A percentile compares a stretch with the other conserved stretches of the same genome.
Conservation (phyloP, 37 sponge, comb jelly and placozoan genomes). For the Geodia barretti region DNA sequence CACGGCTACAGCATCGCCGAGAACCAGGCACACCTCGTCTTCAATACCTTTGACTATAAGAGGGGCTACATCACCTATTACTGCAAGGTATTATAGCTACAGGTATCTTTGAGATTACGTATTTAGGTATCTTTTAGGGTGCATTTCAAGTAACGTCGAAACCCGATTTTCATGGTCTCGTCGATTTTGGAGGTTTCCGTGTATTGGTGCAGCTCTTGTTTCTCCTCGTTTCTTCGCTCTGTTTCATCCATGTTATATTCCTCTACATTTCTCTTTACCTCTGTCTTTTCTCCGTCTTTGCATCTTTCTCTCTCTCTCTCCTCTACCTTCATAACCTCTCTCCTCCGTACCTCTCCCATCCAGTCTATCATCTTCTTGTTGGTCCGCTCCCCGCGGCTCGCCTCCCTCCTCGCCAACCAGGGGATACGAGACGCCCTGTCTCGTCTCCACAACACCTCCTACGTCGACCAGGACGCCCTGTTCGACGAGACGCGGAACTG, state of each 20-base stretch:
- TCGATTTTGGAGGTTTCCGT: background rate
- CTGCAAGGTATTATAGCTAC: constrained; percentile 75
- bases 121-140: background rate
- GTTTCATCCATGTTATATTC: background rate
- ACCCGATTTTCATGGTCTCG: background rate
- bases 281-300: background rate
- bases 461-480: constrained; percentile 42
- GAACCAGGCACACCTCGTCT: constrained; percentile 86
- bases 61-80: constrained; percentile 81
- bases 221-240: background rate
- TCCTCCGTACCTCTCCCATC: background rate
- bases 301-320: background rate
- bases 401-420: constrained; percentile 45
- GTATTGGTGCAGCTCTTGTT: background rate
- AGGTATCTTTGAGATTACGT: background rate
- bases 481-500: constrained; percentile 54
- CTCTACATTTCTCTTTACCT: background rate
- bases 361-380: constrained; percentile 77
- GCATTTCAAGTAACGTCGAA: background rate
- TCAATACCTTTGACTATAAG: constrained; percentile 79
- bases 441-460: constrained; percentile 12
- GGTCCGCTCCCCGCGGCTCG: constrained; percentile 33
- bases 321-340: background rate
- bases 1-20: constrained; percentile 93
- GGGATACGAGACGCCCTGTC: constrained; percentile 24